Base-by-base conservation (phyloP, 2,888 invertebrate species). In the Euplexia lucipara region DNA sequence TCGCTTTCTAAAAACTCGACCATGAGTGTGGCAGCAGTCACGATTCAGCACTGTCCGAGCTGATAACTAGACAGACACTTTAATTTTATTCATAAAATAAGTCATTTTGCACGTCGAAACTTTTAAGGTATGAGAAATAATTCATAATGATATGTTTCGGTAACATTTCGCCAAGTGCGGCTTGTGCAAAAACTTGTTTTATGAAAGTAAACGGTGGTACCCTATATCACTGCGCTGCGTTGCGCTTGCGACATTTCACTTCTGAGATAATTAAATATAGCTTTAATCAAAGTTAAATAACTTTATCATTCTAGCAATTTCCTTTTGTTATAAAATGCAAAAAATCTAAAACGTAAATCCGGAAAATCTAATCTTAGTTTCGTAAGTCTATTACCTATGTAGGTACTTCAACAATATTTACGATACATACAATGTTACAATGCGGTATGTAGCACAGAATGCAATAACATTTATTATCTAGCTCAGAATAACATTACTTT, bases 1-100 rank as follows among this genome's bases (percentile, higher is more conserved):
- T 89, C 91, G 93, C 95, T 95, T 94, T 94, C 94, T 94, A 94
- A 92, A 92, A 90, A 84, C 79, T 83, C 91, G 94, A 87, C 94
- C 94, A 91, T 94, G 94, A 94, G 93, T 94, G 92, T 90, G 90
- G 88, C 88, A 83, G 85, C 86, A 86, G 91, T 91, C 91, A 92
- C 91, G 91, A 91, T 82, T 75, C 85, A 79, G 81, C 85, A 88
- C 87, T 88, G 89, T 85, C 75, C 72, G 77, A 73, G 20, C 59
- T 41, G 79, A 85, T 85, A 86, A 87, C 85, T 84, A 85, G 85
- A 83, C 75, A 78, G 64, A 9, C n/a, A 48, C 16, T 70, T 67
- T 47, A 65, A 35, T 54, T 53, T 54, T 57, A 58, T 58, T 64
- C 35, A 48, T 39, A 35, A 61, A 51, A 58, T 45, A 58, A 69